phyloP scores from a whole-genome alignment of 2,113 vertebrate genomes.

The Sorex fumeus region DNA sequence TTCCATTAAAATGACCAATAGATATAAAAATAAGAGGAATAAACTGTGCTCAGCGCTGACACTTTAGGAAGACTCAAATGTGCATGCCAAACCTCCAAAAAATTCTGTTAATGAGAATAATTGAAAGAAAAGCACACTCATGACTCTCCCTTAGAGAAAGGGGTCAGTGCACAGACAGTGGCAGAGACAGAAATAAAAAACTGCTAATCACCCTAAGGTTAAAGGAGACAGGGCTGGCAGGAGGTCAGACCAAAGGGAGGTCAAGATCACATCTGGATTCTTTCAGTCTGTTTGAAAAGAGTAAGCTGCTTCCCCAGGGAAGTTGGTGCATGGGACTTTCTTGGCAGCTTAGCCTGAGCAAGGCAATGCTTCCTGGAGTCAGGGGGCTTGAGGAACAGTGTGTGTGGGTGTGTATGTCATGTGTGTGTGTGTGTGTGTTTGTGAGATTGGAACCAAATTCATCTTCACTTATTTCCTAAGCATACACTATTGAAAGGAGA shows the following conservation, averaged over 20 bases:
- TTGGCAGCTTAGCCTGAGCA: not conserved
- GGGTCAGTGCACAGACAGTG: not conserved
- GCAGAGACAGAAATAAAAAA: conserved; percentile 48
- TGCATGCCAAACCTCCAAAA: conserved; percentile 35
- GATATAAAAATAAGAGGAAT: conserved; percentile 53
- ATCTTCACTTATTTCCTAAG: not conserved
- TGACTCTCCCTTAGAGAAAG: conserved; percentile 28
- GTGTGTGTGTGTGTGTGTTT: not conserved
- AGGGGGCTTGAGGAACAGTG: not conserved
- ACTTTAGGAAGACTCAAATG: conserved; percentile 36
- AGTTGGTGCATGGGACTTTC: not conserved
- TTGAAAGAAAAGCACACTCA: conserved; percentile 34
- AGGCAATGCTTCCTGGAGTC: not conserved
- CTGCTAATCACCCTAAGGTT: conserved; percentile 52
- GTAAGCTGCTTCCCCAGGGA: conserved; percentile 55
- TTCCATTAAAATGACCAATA: conserved; percentile 73
- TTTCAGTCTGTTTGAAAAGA: conserved; percentile 77
- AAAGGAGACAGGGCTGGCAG: conserved; percentile 52
- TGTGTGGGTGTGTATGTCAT: no score
- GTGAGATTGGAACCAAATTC: not conserved
- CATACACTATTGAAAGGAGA: conserved; percentile 22
- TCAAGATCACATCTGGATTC: conserved; percentile 76
- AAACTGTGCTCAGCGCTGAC: not conserved
- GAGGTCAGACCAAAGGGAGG: conserved; percentile 56
- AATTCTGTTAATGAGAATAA: conserved; percentile 56